Evolutionary conservation across 2,113 vertebrate species (phyloP).

Genomic region (Silurus meridionalis): DNA sequence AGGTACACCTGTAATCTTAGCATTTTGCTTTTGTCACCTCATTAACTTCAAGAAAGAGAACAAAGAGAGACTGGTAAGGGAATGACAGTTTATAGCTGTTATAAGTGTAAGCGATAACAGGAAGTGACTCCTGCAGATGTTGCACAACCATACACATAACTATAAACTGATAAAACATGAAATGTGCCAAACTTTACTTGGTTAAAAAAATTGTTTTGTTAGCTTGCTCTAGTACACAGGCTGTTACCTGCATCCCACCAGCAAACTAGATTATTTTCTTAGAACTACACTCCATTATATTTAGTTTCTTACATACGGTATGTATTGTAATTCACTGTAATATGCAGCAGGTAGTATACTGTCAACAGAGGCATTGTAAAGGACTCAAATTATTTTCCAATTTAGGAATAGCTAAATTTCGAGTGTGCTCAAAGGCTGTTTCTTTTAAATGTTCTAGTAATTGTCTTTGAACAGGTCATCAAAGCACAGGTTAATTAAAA

Average conservation of each 20-base stretch:
- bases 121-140: neutral
- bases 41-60: neutral
- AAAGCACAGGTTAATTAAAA: neutral
- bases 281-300: neutral
- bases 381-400: neutral
- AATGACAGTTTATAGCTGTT: neutral
- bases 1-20: neutral
- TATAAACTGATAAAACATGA: neutral
- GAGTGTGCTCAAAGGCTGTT: neutral
- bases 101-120: slow-evolving; percentile 2
- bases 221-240: neutral
- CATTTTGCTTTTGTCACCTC: no score
- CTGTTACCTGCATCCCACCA: neutral
- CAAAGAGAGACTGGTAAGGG: neutral
- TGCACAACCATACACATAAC: neutral
- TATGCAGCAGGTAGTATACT: neutral
- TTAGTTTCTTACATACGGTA: neutral
- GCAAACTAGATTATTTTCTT: neutral
- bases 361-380: neutral
- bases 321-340: neutral
- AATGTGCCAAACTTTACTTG: neutral
- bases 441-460: neutral
- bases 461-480: neutral
- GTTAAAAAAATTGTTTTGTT: neutral
- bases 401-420: neutral